Evolutionary conservation across 2,113 vertebrate species (phyloP), one percentile per base, ranked within the genome.

Genomic region (Carettochelys insculpta): DNA sequence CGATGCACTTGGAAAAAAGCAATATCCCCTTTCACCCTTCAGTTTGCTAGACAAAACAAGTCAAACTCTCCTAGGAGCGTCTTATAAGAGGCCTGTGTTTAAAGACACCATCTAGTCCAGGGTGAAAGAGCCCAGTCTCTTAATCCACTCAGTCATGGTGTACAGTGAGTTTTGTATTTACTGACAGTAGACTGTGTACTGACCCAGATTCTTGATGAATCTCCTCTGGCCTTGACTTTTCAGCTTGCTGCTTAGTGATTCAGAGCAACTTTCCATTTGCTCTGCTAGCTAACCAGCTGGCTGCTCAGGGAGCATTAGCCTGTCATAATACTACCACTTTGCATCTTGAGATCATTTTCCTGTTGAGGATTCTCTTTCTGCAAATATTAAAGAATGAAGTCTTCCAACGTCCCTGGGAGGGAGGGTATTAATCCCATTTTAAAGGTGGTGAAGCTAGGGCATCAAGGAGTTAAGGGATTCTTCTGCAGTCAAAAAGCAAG

Each of bases 251-350:
- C 68, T 87, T 85, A 83, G 82, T 90, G 90, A 87, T 53, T 90
- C 84, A 83, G 56, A 91, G 53, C 91, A 34, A 31, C 34, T 95
- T 93, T 87, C 96, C 68, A 88, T 85, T 86, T 58, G 77, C 76
- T 95, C 92, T 91, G 79, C 34, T 92, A 65, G 95, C 90, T 92
- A 77, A 43, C 16, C 34, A 80, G 68, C 95, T 95, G 68, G 90
- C 88, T 92, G 92, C 88, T 85, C 53, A 80, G 68, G 58, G 90
- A 96, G 85, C 83, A 0, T 0, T 73, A 95, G 90, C 78, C 77
- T 96, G 88, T 90, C 95, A 94, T 58, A 51, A 94, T 58, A 51
- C 77, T 94, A 94, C 92, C 94, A 81, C 84, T 95, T 90, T 94
- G 94, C 90, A 96, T 93, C 77, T 82, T 86, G 82, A 92, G 88